Evolutionary conservation across 2,888 invertebrate genomes (phyloP).

Genomic region (Trissolcus brochymenae): DNA sequence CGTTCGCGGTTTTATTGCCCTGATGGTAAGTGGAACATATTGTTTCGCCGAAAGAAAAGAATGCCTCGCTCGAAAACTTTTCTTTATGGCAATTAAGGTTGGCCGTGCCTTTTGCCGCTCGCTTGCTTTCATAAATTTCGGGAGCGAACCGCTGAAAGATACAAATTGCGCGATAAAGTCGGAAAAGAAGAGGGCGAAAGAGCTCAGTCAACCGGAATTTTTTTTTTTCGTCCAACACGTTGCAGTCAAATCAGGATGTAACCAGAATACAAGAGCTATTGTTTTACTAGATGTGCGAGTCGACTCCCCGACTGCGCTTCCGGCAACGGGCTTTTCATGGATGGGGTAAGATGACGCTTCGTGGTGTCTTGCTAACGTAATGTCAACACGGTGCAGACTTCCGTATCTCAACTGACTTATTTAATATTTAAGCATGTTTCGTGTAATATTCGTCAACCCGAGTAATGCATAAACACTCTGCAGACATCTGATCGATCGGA

Average conservation of each 20-base stretch:
- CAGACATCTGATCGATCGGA: no score
- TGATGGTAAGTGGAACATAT: constrained; percentile 11
- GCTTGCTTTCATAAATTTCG: constrained; percentile 26
- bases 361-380: constrained; percentile 52
- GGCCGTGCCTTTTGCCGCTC: background rate
- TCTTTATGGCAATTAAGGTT: constrained; percentile 29
- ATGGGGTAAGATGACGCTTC: constrained; percentile 52
- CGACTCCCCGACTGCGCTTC: constrained; percentile 62
- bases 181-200: constrained; percentile 8
- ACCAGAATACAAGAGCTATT: constrained; percentile 58
- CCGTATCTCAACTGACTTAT: constrained; percentile 62
- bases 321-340: constrained; percentile 54
- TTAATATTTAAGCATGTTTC: constrained; percentile 58
- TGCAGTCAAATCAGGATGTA: constrained; percentile 56
- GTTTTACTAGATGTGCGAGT: constrained; percentile 60
- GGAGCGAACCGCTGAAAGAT: constrained; percentile 33
- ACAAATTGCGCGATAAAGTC: constrained; percentile 30
- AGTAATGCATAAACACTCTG: background rate
- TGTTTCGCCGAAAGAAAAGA: constrained; percentile 13
- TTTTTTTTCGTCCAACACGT: constrained; percentile 27
- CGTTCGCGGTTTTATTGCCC: constrained; percentile 22
- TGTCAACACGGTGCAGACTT: constrained; percentile 59
- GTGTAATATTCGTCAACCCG: constrained; percentile 33
- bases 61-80: constrained; percentile 13
- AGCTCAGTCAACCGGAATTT: constrained; percentile 7